These are phyloP conservation scores for Apodemia duryi DNA, from an alignment of 2,888 invertebrate species.

Conservation along the genomic window DNA sequence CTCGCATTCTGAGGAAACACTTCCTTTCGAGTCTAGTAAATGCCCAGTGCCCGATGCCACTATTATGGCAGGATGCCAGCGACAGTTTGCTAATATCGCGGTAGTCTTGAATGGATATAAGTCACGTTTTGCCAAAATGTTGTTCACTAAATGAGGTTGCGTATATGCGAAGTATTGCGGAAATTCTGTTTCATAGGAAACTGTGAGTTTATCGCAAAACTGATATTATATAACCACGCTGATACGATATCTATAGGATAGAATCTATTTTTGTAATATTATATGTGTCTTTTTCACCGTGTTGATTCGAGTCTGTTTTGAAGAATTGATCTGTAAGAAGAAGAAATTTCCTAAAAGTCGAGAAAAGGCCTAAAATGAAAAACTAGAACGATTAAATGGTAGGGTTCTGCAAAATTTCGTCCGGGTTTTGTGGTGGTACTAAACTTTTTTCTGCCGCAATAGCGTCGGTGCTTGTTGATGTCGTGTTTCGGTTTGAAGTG, in stretches of 20 bases:
- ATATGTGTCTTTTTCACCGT: too few species aligned
- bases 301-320: too few species aligned
- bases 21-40: constrained; percentile 50
- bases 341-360: too few species aligned
- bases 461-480: too few species aligned
- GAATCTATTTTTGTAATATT: background rate
- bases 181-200: constrained; percentile 41
- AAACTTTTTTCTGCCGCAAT: too few species aligned
- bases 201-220: constrained; percentile 6
- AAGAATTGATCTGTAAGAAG: too few species aligned
- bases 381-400: too few species aligned
- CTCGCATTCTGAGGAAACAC: constrained; percentile 51
- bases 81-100: constrained; percentile 54
- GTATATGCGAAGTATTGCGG: constrained; percentile 41
- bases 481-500: too few species aligned
- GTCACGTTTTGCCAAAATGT: constrained; percentile 60
- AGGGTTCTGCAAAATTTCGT: too few species aligned
- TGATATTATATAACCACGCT: constrained; percentile 5
- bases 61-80: constrained; percentile 65
- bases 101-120: constrained; percentile 50
- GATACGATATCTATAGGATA: constrained; percentile 5
- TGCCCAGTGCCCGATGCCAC: constrained; percentile 47
- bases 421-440: too few species aligned
- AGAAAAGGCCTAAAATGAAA: too few species aligned
- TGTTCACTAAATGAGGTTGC: constrained; percentile 26